These are phyloP conservation scores for Oncorhynchus clarkii DNA, from an alignment of 2,113 vertebrate genomes.

Conservation along the genomic window DNA sequence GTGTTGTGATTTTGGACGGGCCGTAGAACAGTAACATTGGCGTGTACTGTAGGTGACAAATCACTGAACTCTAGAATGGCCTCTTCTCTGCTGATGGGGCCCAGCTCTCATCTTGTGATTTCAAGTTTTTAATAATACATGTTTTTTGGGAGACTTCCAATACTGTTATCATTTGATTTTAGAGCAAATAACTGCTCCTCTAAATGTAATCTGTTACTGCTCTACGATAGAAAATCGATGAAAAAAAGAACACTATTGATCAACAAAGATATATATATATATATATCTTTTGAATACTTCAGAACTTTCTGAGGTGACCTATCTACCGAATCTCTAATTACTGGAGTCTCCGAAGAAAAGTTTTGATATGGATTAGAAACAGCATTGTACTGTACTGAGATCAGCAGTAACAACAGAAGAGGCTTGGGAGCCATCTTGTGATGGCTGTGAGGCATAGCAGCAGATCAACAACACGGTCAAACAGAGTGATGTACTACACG, in stretches of 20 bases:
- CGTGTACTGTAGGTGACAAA: constrained; percentile 17
- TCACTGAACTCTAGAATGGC: constrained; percentile 26
- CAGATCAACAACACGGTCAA: constrained; percentile 25
- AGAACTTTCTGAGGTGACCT: background rate
- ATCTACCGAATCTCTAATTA: background rate
- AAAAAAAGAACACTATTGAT: background rate
- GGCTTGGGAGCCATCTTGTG: constrained; percentile 68
- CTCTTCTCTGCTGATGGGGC: background rate
- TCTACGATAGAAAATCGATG: background rate
- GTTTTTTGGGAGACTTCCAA: constrained; percentile 48
- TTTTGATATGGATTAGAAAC: constrained; percentile 46
- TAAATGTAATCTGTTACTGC: background rate
- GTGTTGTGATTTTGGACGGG: constrained; percentile 19
- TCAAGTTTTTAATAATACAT: constrained; percentile 15
- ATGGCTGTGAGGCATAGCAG: constrained; percentile 66
- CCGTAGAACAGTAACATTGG: constrained; percentile 31
- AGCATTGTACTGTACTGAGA: constrained; percentile 1
- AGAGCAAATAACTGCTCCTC: background rate
- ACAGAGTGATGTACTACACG: background rate
- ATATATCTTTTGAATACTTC: too few relatives aligned
- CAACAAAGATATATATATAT: too few relatives aligned
- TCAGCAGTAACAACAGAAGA: constrained; percentile 46
- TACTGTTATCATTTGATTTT: background rate
- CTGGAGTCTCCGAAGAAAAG: constrained; percentile 71
- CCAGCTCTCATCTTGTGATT: constrained; percentile 19